phyloP scores from a whole-genome alignment of 2,113 vertebrate genomes.

The Kryptolebias marmoratus region DNA sequence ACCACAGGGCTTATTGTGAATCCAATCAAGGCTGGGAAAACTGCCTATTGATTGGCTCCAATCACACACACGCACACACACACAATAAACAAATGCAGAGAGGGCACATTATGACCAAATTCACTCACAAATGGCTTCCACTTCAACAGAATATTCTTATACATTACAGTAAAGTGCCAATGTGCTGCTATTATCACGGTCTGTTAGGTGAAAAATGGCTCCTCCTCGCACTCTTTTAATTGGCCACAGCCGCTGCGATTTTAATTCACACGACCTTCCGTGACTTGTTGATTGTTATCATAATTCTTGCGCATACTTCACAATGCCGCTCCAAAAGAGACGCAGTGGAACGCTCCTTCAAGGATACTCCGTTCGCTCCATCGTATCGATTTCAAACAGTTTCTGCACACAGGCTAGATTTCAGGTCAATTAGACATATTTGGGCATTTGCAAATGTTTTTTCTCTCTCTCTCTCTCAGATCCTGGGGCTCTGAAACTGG shows the following conservation, averaged over 20 bases:
- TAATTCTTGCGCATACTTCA: constrained; percentile 64
- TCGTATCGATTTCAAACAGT: constrained; percentile 78
- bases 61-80: constrained; percentile 54
- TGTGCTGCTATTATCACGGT: constrained; percentile 6
- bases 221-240: constrained; percentile 60
- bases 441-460: constrained; percentile 80
- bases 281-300: constrained; percentile 70
- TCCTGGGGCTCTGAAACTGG: constrained; percentile 81
- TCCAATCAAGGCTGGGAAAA: constrained; percentile 73
- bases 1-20: constrained; percentile 66
- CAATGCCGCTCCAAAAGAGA: constrained; percentile 26
- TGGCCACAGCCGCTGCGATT: constrained; percentile 56
- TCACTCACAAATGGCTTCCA: constrained; percentile 48
- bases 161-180: constrained; percentile 27
- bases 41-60: constrained; percentile 68
- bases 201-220: constrained; percentile 42
- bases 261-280: constrained; percentile 65
- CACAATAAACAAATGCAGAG: constrained; percentile 62
- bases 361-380: constrained; percentile 62
- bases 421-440: constrained; percentile 84
- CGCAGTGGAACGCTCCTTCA: constrained; percentile 63
- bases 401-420: constrained; percentile 76
- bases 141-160: constrained; percentile 50
- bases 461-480: constrained; percentile 62
- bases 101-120: constrained; percentile 58